Evolutionary conservation across 1,140 invertebrate species (phyloP).

Genomic region (Lepidurus arcticus): DNA sequence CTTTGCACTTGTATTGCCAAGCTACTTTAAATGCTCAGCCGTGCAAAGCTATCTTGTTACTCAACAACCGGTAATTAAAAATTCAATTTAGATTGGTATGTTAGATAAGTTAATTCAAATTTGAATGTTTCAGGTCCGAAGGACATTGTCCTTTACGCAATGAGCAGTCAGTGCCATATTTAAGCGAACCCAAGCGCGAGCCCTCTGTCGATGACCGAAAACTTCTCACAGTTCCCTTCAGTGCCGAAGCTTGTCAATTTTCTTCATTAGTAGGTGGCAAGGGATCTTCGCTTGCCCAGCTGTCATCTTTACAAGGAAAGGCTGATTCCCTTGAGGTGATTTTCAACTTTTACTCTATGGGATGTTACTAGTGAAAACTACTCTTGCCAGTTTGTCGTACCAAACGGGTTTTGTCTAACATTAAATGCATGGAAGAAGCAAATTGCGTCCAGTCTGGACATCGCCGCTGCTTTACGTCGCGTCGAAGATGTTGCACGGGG

Average conservation of each 20-base stretch:
- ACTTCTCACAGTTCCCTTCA: conserved; percentile 47
- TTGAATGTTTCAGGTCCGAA: conserved; percentile 36
- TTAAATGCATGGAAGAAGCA: conserved; percentile 52
- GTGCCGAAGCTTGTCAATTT: conserved; percentile 46
- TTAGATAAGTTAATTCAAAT: conserved; percentile 34
- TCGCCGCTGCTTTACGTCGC: conserved; percentile 38
- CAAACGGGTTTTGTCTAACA: conserved; percentile 57
- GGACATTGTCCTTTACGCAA: conserved; percentile 32
- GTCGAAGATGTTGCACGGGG: conserved; percentile 40
- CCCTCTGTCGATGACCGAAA: conserved; percentile 7
- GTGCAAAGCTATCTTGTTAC: conserved; percentile 35
- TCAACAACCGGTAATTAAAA: conserved; percentile 32
- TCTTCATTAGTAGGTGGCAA: conserved; percentile 61
- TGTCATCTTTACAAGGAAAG: conserved; percentile 48
- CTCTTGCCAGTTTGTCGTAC: conserved; percentile 43
- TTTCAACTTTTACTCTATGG: conserved; percentile 23
- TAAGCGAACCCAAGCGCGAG: conserved; percentile 16
- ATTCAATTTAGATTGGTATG: conserved; percentile 33
- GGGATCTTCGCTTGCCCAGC: conserved; percentile 59
- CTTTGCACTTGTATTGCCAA: conserved; percentile 31
- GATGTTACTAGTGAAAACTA: not conserved
- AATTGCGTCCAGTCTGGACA: conserved; percentile 42
- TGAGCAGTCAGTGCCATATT: conserved; percentile 33
- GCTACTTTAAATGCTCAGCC: conserved; percentile 35
- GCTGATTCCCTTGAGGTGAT: conserved; percentile 35